These are phyloP conservation scores for Heteromurus nitidus DNA, from an alignment of 2,888 invertebrate genomes.

Conservation along the genomic window DNA sequence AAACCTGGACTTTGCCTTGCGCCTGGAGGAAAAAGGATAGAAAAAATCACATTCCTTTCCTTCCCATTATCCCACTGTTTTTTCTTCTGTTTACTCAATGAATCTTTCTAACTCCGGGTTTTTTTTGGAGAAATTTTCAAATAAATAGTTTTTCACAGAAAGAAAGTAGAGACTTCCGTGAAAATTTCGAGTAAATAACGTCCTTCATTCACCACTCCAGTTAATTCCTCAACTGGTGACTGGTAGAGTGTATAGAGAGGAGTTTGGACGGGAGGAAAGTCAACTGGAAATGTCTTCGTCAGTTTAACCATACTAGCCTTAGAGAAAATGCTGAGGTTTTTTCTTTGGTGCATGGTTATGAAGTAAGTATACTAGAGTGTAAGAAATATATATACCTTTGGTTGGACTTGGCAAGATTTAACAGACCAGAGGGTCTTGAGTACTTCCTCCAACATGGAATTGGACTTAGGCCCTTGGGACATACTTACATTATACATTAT, in stretches of 20 bases:
- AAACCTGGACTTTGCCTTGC: too few relatives aligned
- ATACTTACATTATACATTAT: constrained; percentile 39
- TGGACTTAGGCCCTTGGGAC: constrained; percentile 66
- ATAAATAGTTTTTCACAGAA: constrained; percentile 4
- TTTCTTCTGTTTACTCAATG: constrained; percentile 21
- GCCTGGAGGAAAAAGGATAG: neutral
- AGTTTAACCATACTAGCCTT: too few relatives aligned
- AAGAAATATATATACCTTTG: neutral
- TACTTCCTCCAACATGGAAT: constrained; percentile 66
- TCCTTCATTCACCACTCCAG: neutral
- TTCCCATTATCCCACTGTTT: neutral
- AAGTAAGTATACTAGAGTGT: too few relatives aligned
- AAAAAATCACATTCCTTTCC: neutral
- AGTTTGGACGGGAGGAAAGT: neutral
- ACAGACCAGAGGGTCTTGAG: constrained; percentile 30
- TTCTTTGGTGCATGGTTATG: too few relatives aligned
- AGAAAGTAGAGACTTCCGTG: neutral
- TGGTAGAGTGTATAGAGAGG: neutral
- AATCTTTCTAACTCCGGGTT: neutral
- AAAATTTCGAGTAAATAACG: constrained; percentile 9
- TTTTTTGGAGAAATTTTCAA: constrained; percentile 7
- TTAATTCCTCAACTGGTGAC: neutral
- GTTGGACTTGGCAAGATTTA: neutral
- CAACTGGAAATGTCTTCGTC: too few relatives aligned
- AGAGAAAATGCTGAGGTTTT: constrained; percentile 25